phyloP scores from a whole-genome alignment of 2,888 invertebrate species.

The Archips xylosteana region DNA sequence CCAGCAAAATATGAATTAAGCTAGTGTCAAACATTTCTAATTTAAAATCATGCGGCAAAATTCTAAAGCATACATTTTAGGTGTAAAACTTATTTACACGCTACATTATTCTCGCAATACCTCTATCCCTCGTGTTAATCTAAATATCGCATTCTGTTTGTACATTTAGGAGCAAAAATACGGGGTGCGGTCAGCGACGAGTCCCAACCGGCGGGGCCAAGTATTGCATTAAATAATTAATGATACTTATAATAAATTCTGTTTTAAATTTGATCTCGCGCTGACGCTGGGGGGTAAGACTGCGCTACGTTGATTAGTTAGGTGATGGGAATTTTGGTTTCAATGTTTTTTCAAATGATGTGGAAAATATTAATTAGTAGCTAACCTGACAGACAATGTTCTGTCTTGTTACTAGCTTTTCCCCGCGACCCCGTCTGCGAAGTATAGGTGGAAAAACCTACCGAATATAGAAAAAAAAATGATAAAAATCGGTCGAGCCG shows the following conservation, averaged over 20 bases:
- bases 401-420: too few relatives aligned
- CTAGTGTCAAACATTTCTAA: not conserved
- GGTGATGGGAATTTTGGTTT: not conserved
- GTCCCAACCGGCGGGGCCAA: slow-evolving; percentile 53
- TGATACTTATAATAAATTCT: slow-evolving; percentile 80
- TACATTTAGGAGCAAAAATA: slow-evolving; percentile 70
- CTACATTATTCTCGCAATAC: slow-evolving; percentile 52
- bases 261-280: slow-evolving; percentile 79
- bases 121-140: slow-evolving; percentile 68
- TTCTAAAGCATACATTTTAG: slow-evolving; percentile 49
- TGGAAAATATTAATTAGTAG: too few relatives aligned
- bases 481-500: too few relatives aligned
- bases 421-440: too few relatives aligned
- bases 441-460: too few relatives aligned
- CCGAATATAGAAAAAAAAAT: too few relatives aligned
- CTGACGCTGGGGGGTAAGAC: slow-evolving; percentile 55
- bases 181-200: slow-evolving; percentile 65
- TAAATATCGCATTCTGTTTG: slow-evolving; percentile 80
- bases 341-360: too few relatives aligned
- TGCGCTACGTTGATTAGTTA: not conserved
- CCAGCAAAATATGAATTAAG: not conserved
- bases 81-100: slow-evolving; percentile 40
- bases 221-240: slow-evolving; percentile 80
- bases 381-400: too few relatives aligned
- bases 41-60: not conserved